Evolutionary conservation across 2,888 invertebrate species (phyloP).

Genomic region (Apodemia zela): DNA sequence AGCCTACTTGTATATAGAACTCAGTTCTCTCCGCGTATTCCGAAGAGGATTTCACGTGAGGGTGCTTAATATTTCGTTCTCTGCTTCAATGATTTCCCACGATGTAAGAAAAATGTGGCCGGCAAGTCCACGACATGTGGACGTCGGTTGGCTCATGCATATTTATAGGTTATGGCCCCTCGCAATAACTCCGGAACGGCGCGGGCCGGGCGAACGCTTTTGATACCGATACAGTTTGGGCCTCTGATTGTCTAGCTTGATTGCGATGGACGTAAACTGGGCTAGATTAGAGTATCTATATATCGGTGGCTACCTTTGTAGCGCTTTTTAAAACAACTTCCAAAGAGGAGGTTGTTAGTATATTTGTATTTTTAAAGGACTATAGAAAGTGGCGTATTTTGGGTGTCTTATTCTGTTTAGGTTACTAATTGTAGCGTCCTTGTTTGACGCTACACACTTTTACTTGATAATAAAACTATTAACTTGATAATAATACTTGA

Average conservation of each 20-base stretch:
- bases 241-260: constrained; percentile 14
- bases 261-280: constrained; percentile 6
- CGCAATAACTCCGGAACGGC: constrained; percentile 3
- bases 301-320: neutral
- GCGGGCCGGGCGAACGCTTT: neutral
- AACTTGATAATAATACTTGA: too few species aligned
- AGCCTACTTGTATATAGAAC: too few species aligned
- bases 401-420: too few species aligned
- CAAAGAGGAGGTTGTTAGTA: neutral
- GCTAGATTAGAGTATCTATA: neutral
- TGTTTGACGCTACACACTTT: too few species aligned
- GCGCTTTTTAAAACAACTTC: neutral
- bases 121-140: constrained; percentile 36
- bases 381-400: neutral
- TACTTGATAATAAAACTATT: too few species aligned
- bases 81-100: constrained; percentile 32
- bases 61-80: neutral
- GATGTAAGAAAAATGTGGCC: constrained; percentile 35
- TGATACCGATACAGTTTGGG: constrained; percentile 8
- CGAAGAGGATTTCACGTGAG: too few species aligned
- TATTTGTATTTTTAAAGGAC: neutral
- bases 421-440: too few species aligned
- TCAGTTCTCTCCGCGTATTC: too few species aligned
- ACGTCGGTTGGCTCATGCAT: constrained; percentile 42
- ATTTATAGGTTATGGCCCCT: constrained; percentile 32